phyloP scores from a whole-genome alignment of 2,113 vertebrate genomes.

The Melanocharis versteri region DNA sequence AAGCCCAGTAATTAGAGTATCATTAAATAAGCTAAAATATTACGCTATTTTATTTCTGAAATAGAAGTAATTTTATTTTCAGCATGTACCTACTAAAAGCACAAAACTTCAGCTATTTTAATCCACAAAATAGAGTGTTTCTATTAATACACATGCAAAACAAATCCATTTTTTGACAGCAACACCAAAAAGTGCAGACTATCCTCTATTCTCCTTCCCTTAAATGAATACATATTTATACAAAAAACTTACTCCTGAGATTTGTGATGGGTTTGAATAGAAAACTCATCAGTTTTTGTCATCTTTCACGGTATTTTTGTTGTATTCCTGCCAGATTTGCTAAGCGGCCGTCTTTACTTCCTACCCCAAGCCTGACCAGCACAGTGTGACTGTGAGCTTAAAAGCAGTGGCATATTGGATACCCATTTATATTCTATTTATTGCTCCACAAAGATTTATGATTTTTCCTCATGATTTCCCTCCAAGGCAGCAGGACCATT shows the following conservation, averaged over 20 bases:
- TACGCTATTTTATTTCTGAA: background rate
- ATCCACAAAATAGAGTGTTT: background rate
- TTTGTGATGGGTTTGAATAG: background rate
- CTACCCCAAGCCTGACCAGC: slow-evolving; percentile 4
- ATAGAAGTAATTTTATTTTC: background rate
- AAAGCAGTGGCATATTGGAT: slow-evolving; percentile 51
- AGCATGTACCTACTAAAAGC: background rate
- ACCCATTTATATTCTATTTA: slow-evolving; percentile 62
- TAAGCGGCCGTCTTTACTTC: background rate
- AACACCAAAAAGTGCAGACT: background rate
- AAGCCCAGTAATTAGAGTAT: background rate
- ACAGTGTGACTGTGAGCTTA: slow-evolving; percentile 44
- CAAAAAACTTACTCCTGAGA: background rate
- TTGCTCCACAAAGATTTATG: slow-evolving; percentile 55
- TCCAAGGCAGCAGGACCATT: background rate
- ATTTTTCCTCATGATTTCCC: slow-evolving; percentile 40
- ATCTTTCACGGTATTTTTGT: slow-evolving; percentile 25
- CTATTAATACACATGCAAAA: background rate
- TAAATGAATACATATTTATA: background rate
- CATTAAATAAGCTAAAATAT: background rate
- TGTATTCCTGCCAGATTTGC: slow-evolving; percentile 39
- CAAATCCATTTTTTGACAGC: background rate
- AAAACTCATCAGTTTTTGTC: slow-evolving; percentile 48
- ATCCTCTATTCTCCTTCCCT: background rate
- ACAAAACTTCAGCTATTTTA: background rate